Base-by-base conservation (phyloP, 2,797 vertebrate genomes). In the Malacoctenus gilli region DNA sequence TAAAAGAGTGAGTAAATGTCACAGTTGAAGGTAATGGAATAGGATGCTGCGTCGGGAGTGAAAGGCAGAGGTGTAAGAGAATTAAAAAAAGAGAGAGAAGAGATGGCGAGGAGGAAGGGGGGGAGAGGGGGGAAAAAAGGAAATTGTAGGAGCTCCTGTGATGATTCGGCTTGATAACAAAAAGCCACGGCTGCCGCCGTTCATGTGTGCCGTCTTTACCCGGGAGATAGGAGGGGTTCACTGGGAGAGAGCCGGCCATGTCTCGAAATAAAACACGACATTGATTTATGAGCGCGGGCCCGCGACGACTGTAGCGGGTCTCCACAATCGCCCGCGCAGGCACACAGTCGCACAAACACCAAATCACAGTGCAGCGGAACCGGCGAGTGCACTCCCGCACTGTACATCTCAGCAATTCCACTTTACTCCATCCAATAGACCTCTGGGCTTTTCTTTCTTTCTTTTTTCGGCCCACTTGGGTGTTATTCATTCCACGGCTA, bases 221-320 rank as follows among this genome's bases (percentile, higher is more conserved):
- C 12, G 8, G 36, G 49, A 75, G 77, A 77, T 39, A 15, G 38
- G 14, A 53, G 47, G 67, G 53, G 16, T 43, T 77, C 44, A 54
- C 50, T n/a, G 47, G 57, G 56, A 57, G 61, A 69, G 72, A 77
- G 64, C 68, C 19, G 68, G 59, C 52, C 65, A 63, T 63, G 83
- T 76, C 80, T 83, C 69, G 72, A 77, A 87, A 86, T 87, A 87
- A 86, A 87, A 85, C 80, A 82, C 74, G 72, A 85, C 86, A 83
- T 84, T 85, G 85, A 89, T 88, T 84, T 89, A 89, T 77, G 85
- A 83, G 66, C 18, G 56, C 65, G 79, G 82, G 62, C 42, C 71
- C 12, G 18, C 61, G 52, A 65, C 36, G n/a, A 72, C 63, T 68
- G 74, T 68, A 79, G 62, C 51, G 58, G 65, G 77, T 66, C 64